Percentiles rank a stretch among this genome's conserved stretches.
phyloP scores from a whole-genome alignment of 2,888 invertebrate genomes.

The Scelioninae gen. 2 region DNA sequence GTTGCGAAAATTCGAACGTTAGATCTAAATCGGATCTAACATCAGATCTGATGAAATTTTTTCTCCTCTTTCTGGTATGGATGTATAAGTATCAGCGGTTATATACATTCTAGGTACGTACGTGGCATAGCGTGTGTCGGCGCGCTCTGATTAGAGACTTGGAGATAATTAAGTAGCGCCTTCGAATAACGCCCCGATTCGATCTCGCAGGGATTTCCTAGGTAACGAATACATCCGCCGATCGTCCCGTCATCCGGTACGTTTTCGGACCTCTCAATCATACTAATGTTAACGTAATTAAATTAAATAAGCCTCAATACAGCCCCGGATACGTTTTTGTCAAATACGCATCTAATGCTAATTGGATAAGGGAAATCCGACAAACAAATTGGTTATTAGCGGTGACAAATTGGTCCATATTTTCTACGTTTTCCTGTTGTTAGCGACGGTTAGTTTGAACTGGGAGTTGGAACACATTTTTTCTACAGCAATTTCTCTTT shows the following conservation, averaged over 20 bases:
- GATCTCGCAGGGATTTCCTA: constrained; percentile 66
- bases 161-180: constrained; percentile 75
- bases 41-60: no score
- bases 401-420: constrained; percentile 14
- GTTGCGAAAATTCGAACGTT: no score
- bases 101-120: constrained; percentile 52
- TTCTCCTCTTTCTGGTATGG: no score
- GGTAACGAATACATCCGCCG: constrained; percentile 61
- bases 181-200: constrained; percentile 72
- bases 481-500: no score
- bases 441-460: no score
- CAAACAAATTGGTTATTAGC: constrained; percentile 11
- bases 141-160: constrained; percentile 74
- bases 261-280: constrained; percentile 57
- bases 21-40: no score
- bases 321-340: constrained; percentile 33
- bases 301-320: constrained; percentile 42
- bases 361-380: constrained; percentile 31
- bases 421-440: constrained; percentile 10
- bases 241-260: constrained; percentile 44
- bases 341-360: constrained; percentile 11
- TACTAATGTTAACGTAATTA: constrained; percentile 50
- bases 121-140: constrained; percentile 70
- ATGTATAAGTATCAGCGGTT: no score
- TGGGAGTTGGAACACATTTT: not conserved